Base-by-base conservation (phyloP, 2,797 vertebrate genomes). In the Clamator glandarius region DNA sequence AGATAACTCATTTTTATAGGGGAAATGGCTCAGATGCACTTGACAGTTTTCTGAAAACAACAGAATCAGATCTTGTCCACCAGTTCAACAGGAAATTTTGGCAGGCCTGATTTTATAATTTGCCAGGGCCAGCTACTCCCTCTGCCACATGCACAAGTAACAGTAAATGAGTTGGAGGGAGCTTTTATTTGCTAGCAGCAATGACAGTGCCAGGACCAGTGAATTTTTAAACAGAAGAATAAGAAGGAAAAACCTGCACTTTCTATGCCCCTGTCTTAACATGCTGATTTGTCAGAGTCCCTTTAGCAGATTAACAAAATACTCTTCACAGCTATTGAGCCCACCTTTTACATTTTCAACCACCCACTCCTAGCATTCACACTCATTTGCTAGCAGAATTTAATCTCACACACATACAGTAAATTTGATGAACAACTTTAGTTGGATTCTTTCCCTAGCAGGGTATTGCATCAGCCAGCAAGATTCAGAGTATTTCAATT, bases 41-140 rank as follows among this genome's bases (percentile, higher is more conserved):
- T 88, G 87, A 67, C 87, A 92, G 44, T 21, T 86, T 95, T 91
- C 86, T 84, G 70, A 85, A 92, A 95, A 96, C 69, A 93, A 85
- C 80, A 70, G 76, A 96, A 87, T 69, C 51, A 57, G 85, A 57
- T 41, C 88, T 83, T 86, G 87, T 73, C 89, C 91, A 93, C 76
- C 39, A 93, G 55, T 48, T 92, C 70, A 88, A 90, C 28, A 50
- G 66, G 58, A 89, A 90, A 88, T 94, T 93, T 92, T 93, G 87
- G 89, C 84, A 88, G 78, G 63, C 21, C 14, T 82, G 55, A 9
- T 13, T 90, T 78, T 63, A 33, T 59, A 59, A 46, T 86, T 90
- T 64, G n/a, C 52, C 69, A 87, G 77, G 86, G 62, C 63, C 73
- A 90, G 76, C 77, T 87, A 86, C 48, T 62, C 79, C 51, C 88